Base-by-base conservation (phyloP, 1,140 invertebrate genomes). In the Drosophila pseudoobscura region DNA sequence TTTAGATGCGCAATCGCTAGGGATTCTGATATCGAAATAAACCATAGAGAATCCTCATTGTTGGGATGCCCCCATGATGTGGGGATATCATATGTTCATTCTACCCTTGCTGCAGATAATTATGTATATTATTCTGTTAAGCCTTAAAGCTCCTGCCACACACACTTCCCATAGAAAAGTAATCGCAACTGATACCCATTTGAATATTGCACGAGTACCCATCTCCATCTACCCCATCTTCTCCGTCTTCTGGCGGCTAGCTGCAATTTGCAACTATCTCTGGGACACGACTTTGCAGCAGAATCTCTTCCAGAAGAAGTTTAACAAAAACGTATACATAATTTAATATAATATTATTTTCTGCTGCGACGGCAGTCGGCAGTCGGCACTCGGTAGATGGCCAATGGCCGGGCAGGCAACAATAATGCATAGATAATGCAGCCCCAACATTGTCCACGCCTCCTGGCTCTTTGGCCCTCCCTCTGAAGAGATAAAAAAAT, bases 271-370 rank as follows among this genome's bases (percentile, higher is more conserved):
- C 31, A 63, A 45, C 35, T 29, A 39, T 13, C 35, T 39, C 35
- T 39, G 35, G 31, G 9, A 11, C 3, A 35, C 31, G 31, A 11
- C 31, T 35, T 3, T 11, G 3, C 9, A 13, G 35, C 3, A 5
- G 35, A 39, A 13, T 39, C 35, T 13, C 35, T 13, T 39, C 35
- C 35, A 2, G 13, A 39, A 39, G 35, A 26, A 43, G 20, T 29
- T 31, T 47, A 31, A 57, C 29, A 57, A 61, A 54, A 58, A 64
- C 75, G 69, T 60, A 78, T 78, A 72, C 60, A 78, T 78, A 78
- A 78, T 78, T 78, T 78, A 64, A 78, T 78, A 73, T 52, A 77
- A 77, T 70, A 70, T 76, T 76, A 57, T 65, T 65, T 74, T 75
- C 35, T 75, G 74, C 74, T 56, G 64, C 45, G 73, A 50, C 43